These are phyloP conservation scores for Muntiacus reevesi DNA, from an alignment of 2,113 vertebrate genomes.

Conservation along the genomic window DNA sequence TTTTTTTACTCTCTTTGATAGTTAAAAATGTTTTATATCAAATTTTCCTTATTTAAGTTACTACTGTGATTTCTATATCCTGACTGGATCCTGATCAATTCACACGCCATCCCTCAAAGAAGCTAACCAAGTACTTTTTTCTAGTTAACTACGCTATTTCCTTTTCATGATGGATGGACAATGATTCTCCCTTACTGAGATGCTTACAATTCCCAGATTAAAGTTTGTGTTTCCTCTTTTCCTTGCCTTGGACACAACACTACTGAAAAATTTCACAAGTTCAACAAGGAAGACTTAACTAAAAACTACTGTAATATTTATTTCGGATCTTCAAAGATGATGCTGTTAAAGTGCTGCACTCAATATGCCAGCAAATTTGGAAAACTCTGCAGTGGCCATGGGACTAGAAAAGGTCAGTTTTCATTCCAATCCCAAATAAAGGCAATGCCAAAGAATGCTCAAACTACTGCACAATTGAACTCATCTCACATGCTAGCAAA, in stretches of 20 bases:
- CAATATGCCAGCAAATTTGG: neutral
- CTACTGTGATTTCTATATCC: neutral
- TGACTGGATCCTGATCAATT: neutral
- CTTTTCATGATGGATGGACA: neutral
- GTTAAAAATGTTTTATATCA: neutral
- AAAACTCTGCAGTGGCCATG: neutral
- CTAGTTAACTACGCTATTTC: neutral
- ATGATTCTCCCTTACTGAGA: neutral
- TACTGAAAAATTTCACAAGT: neutral
- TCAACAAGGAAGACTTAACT: neutral
- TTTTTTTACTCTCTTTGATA: neutral
- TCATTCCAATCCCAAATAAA: neutral
- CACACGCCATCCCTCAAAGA: neutral
- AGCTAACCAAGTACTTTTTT: neutral
- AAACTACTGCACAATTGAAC: neutral
- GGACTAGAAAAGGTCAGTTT: neutral
- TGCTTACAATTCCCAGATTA: neutral
- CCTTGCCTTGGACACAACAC: neutral
- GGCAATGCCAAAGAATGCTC: rapidly evolving
- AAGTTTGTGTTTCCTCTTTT: neutral
- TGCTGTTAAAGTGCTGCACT: neutral
- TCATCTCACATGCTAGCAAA: neutral
- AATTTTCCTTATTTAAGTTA: neutral
- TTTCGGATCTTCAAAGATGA: neutral
- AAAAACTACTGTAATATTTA: neutral